A percentile compares a stretch with the other conserved stretches of the same genome.
Conservation (phyloP, 2,113 vertebrate species). For the Petrocephalus microphthalmus region DNA sequence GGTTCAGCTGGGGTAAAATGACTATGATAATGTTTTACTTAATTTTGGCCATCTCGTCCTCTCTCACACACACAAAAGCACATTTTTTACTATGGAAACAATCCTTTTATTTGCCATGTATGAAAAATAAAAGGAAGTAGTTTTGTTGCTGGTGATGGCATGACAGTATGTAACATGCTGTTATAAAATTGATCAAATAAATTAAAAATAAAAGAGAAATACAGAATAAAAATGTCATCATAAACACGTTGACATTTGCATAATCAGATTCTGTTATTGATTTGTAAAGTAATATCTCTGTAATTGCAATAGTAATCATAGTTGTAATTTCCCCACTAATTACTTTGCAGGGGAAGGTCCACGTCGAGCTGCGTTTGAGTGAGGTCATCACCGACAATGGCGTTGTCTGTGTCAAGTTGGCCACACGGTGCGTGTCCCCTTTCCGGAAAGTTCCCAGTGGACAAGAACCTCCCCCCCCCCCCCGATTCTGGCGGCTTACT, state of each 20-base stretch:
- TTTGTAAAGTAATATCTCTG: not conserved
- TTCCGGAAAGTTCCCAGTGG: not conserved
- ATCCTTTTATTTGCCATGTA: too few species aligned
- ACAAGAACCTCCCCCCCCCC: not conserved
- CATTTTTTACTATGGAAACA: not conserved
- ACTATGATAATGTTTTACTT: not conserved
- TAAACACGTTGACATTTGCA: not conserved
- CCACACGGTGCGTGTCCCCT: slow-evolving; percentile 76
- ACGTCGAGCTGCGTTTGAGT: slow-evolving; percentile 88
- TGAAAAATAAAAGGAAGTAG: not conserved
- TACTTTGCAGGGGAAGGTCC: slow-evolving; percentile 84
- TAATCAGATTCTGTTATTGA: not conserved
- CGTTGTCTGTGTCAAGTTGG: slow-evolving; percentile 85
- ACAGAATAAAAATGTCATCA: not conserved
- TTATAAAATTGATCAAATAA: not conserved
- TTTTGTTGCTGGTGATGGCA: not conserved
- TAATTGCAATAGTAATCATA: slow-evolving; percentile 8
- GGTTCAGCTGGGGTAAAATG: not conserved
- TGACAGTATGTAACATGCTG: not conserved
- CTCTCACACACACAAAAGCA: not conserved
- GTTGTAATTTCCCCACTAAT: slow-evolving; percentile 24
- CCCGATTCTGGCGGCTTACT: not conserved
- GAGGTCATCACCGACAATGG: slow-evolving; percentile 96
- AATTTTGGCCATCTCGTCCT: not conserved
- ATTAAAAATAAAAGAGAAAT: not conserved